Conservation (phyloP, 2,888 invertebrate species). For the Epinotia bilunana region DNA sequence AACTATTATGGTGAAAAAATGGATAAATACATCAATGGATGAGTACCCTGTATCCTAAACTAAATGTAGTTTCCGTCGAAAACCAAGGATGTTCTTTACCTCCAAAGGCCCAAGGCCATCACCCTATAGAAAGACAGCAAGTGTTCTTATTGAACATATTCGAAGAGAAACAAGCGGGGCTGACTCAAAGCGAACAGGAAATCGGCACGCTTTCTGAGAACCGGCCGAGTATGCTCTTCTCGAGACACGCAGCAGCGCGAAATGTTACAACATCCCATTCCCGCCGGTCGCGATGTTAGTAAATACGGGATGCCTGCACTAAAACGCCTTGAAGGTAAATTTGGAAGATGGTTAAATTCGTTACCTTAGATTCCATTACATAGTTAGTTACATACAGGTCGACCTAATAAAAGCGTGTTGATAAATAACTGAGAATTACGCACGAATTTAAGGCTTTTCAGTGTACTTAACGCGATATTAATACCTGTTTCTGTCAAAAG, state of each 20-base stretch:
- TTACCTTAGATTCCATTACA: no score
- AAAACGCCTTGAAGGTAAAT: conserved; percentile 2
- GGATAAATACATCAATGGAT: no score
- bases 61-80: no score
- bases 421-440: conserved; percentile 2
- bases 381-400: no score
- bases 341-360: no score
- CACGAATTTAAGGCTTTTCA: background rate
- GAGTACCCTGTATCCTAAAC: no score
- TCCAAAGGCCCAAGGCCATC: no score
- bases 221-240: conserved; percentile 13
- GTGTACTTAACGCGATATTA: background rate
- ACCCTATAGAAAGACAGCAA: background rate
- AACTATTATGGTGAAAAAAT: no score
- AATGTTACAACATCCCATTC: conserved; percentile 21
- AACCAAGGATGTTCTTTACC: no score
- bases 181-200: conserved; percentile 39
- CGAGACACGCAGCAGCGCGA: conserved; percentile 8
- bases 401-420: no score
- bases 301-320: conserved; percentile 8
- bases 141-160: conserved; percentile 22
- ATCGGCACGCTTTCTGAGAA: conserved; percentile 28
- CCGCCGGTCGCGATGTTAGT: conserved; percentile 1
- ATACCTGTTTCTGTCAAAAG: no score
- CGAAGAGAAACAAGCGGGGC: conserved; percentile 11